Evolutionary conservation across 2,113 vertebrate genomes (phyloP), one percentile per base, ranked within the genome.

Genomic region (Crotalus horridus): DNA sequence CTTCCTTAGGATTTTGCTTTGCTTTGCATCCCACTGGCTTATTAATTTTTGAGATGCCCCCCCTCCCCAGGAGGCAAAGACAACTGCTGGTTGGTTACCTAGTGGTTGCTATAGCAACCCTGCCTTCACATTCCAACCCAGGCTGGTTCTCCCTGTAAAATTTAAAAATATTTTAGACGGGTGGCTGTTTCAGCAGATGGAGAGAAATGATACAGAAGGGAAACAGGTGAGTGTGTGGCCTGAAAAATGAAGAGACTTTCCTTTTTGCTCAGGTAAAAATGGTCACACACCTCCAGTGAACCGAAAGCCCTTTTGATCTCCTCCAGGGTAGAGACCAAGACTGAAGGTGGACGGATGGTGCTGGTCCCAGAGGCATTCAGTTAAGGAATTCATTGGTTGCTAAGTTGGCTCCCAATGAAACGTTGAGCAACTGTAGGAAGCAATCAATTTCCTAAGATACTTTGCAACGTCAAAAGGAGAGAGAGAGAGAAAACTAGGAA

Each of bases 31-130:
- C 12, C 12, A 8, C 33, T 10, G 33, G 17, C 33, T 43, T 43
- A 81, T 81, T 43, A 21, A 81, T 81, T 43, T 51, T 21, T 21
- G 74, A 43, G 74, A 21, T 9, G 74, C 7, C 17, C 20, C n/a
- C 39, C 54, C 43, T 26, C 69, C 88, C 88, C 9, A 1, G 69
- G 55, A 91, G 61, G 24, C 86, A 24, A 10, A 39, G 20, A 11
- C 89, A 11, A 59, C 85, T 8, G 6, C 0, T 6, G 23, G 92
- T 53, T 93, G n/a, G 87, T 39, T 93, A 51, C 48, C 85, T 51
- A 0, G 81, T 1, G 0, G 96, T 97, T 96, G 94, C 95, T 17
- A 0, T 93, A 29, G 96, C 93, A 95, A 97, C 95, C 0, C 91
- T 46, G 1, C 92, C 95, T 94, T 93, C 94, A 93, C 48, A 51